Base-by-base conservation (phyloP, 2,113 vertebrate genomes). In the Maccullochella peelii region DNA sequence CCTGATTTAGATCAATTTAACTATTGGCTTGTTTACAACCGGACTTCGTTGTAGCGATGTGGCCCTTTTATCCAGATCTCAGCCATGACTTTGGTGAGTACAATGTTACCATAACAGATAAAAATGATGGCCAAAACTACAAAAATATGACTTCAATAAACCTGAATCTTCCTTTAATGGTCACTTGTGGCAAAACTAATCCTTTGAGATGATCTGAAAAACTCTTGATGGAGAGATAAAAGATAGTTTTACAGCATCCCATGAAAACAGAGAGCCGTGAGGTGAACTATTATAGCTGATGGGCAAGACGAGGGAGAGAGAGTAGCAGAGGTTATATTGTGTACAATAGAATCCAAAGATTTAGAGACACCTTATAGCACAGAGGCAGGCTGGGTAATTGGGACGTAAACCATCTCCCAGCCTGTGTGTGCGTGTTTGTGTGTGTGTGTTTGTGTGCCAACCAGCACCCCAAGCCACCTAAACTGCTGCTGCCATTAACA, bases 341-440 rank as follows among this genome's bases (percentile, higher is more conserved):
- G 77, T 55, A 86, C 27, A 75, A 85, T 40, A 80, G 38, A 69
- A 82, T 33, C 76, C 27, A 80, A 73, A 86, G 91, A 93, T 91
- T 92, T 94, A 92, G 55, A 86, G 82, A 23, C 44, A 49, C 42
- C 66, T 61, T 78, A 67, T 42, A 80, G 73, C 78, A 77, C 71
- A 81, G 79, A 90, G 83, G 88, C 77, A 87, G 84, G 76, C 84
- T 84, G 89, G 89, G 89, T 92, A 93, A 91, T 92, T 88, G 86
- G 76, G 69, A 86, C 78, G 82, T 88, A 92, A 92, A 92, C 72
- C 66, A 89, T 90, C 25, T 44, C 61, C 23, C 40, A n/a, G 70
- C 27, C 42, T 25, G 21, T 69, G 47, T 65, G 23, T 61, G 59
- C n/a, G 63, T 79, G 25, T 72, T 65, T 50, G 25, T 69, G 68